Evolutionary conservation across 1,140 invertebrate species (phyloP).

Genomic region (Psix sp.): DNA sequence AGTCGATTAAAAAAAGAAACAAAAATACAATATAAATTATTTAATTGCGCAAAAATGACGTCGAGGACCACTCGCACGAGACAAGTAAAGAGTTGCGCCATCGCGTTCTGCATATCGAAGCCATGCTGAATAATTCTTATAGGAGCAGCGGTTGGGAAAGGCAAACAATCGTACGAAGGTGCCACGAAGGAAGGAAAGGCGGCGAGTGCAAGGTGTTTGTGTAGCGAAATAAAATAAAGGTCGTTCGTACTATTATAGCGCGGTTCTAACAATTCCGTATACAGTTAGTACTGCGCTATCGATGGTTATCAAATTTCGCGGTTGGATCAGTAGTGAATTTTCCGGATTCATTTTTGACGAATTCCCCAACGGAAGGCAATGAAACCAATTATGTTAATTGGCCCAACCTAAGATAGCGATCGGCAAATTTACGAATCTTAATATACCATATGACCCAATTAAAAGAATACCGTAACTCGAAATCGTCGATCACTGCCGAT

Average conservation of each 20-base stretch:
- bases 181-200: conserved; percentile 57
- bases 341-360: background rate
- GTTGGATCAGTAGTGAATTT: conserved; percentile 29
- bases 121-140: conserved; percentile 67
- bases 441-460: conserved; percentile 40
- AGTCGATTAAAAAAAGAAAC: too few species aligned
- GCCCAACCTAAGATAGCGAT: background rate
- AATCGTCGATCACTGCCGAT: conserved; percentile 30
- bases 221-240: conserved; percentile 67
- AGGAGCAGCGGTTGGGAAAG: conserved; percentile 69
- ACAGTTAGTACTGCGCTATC: conserved; percentile 62
- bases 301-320: conserved; percentile 70
- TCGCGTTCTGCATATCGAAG: conserved; percentile 66
- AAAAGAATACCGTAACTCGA: conserved; percentile 29
- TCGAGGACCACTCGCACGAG: conserved; percentile 67
- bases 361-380: too few species aligned
- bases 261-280: conserved; percentile 58
- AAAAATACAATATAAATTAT: conserved; percentile 2
- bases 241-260: conserved; percentile 57
- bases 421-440: conserved; percentile 21
- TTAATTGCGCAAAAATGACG: conserved; percentile 29
- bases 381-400: conserved; percentile 32
- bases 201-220: conserved; percentile 66
- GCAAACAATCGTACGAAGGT: conserved; percentile 67
- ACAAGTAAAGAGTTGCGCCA: conserved; percentile 67